These are phyloP conservation scores for Glossosoma conforme DNA, from an alignment of 1,140 invertebrate genomes.

Conservation along the genomic window DNA sequence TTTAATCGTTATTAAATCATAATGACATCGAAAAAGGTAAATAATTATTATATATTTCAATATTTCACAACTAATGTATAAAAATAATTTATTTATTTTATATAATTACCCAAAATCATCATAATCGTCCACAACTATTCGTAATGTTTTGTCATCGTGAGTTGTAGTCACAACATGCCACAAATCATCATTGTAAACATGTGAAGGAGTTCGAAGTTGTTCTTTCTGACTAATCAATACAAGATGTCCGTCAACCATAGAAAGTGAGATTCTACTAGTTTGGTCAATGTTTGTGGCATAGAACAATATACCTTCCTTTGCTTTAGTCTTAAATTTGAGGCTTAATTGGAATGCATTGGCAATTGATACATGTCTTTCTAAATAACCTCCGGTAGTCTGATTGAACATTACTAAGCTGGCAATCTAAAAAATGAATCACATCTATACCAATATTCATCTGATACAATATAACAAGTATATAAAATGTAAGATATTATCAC, in stretches of 20 bases:
- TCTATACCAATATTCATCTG: background rate
- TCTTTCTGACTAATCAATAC: conserved; percentile 64
- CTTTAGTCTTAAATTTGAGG: conserved; percentile 84
- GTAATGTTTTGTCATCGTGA: conserved; percentile 57
- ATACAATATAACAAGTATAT: background rate
- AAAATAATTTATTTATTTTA: conserved; percentile 2
- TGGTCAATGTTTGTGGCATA: conserved; percentile 65
- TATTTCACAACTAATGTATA: background rate
- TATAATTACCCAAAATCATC: conserved; percentile 55
- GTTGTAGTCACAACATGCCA: conserved; percentile 91
- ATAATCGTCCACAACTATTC: conserved; percentile 81
- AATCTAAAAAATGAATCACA: conserved; percentile 37
- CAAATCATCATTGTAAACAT: conserved; percentile 77
- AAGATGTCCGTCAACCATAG: conserved; percentile 64
- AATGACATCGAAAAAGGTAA: background rate
- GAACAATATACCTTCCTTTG: conserved; percentile 71
- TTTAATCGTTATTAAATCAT: background rate
- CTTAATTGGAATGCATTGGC: conserved; percentile 65
- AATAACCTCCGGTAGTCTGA: conserved; percentile 46
- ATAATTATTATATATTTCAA: no score
- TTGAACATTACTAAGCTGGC: conserved; percentile 52
- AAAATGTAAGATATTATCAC: conserved; percentile 2
- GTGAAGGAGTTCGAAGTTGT: conserved; percentile 54
- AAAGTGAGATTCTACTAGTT: conserved; percentile 59
- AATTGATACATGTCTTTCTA: conserved; percentile 42